phyloP scores from a whole-genome alignment of 2,797 vertebrate species.

The Oryzias sinensis region DNA sequence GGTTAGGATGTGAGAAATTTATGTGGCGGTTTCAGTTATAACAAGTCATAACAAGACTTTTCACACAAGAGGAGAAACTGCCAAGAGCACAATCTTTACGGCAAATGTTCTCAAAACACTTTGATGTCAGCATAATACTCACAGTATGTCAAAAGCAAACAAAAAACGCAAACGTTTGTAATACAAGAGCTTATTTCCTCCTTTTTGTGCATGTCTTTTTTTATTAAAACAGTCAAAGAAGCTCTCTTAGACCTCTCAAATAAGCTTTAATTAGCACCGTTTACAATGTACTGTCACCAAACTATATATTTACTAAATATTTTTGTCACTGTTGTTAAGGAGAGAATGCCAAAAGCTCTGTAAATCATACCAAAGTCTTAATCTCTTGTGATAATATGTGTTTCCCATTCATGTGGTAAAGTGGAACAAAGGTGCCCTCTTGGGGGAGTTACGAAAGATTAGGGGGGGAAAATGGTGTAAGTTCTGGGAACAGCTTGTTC shows the following conservation, averaged over 20 bases:
- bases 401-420: constrained; percentile 1
- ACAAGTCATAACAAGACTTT: constrained; percentile 21
- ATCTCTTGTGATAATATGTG: not conserved
- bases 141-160: not conserved
- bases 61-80: constrained; percentile 10
- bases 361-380: not conserved
- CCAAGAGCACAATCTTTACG: constrained; percentile 7
- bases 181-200: not conserved
- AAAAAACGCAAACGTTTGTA: not conserved
- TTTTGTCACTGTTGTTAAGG: not conserved
- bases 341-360: not conserved
- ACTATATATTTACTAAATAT: too few species aligned
- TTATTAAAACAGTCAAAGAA: too few species aligned
- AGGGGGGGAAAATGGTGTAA: not conserved
- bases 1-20: not conserved
- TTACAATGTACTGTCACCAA: too few species aligned
- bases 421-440: constrained; percentile 4
- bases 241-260: too few species aligned
- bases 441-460: constrained; percentile 6
- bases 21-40: not conserved
- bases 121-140: constrained; percentile 10
- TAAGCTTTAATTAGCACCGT: too few species aligned
- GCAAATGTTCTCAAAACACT: constrained; percentile 2
- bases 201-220: too few species aligned
- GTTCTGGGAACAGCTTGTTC: not conserved